Evolutionary conservation across 2,888 invertebrate genomes (phyloP).

Genomic region (Baccha elongata): DNA sequence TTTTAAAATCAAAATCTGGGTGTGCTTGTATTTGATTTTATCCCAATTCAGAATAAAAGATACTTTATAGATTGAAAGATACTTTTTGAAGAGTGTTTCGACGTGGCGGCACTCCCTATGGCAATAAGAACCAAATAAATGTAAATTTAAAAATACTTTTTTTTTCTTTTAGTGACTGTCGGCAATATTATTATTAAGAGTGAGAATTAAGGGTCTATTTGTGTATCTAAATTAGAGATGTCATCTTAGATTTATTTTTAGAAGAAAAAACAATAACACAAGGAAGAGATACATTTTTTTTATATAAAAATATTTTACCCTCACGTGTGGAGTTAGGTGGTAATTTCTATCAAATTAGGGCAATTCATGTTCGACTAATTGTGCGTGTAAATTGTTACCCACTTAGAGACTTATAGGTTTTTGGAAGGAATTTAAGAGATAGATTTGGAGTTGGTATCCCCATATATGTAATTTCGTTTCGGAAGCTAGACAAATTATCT

Average conservation of each 20-base stretch:
- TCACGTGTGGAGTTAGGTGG: background rate
- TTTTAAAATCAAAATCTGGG: slow-evolving; percentile 17
- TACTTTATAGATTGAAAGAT: slow-evolving; percentile 11
- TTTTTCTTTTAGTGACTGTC: slow-evolving; percentile 19
- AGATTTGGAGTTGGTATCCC: background rate
- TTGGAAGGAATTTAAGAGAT: background rate
- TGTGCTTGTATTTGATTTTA: slow-evolving; percentile 5
- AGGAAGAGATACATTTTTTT: slow-evolving; percentile 24
- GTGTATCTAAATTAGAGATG: slow-evolving; percentile 33
- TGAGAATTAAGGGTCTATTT: slow-evolving; percentile 45
- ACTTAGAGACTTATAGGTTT: slow-evolving; percentile 3
- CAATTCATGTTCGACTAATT: slow-evolving; percentile 59
- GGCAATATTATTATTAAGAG: background rate
- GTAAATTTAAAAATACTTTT: slow-evolving; percentile 12
- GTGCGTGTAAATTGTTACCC: slow-evolving; percentile 57
- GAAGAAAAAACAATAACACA: background rate
- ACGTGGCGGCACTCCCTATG: slow-evolving; percentile 11
- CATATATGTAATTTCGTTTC: background rate
- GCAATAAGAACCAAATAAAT: slow-evolving; percentile 7
- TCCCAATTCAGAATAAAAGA: slow-evolving; percentile 5
- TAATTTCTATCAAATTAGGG: slow-evolving; percentile 51
- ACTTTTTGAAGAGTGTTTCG: slow-evolving; percentile 6
- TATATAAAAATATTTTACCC: background rate
- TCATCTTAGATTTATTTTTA: slow-evolving; percentile 51
- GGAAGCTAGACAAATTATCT: background rate